Base-by-base conservation (phyloP, 2,888 invertebrate species). In the Drosophila emarginata region DNA sequence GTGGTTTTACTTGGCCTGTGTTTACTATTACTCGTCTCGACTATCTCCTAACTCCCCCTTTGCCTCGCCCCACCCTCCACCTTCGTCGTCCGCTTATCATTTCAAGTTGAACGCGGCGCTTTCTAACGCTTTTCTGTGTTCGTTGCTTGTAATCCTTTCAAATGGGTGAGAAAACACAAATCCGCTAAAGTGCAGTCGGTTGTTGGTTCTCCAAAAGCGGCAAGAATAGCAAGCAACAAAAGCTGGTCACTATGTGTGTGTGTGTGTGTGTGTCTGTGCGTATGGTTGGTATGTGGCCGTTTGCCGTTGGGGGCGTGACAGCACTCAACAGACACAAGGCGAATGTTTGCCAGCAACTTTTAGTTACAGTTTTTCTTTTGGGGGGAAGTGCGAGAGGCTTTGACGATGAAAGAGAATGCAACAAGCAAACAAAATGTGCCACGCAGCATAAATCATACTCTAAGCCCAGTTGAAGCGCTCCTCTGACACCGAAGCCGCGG, bases 101-200 rank as follows among this genome's bases (percentile, higher is more conserved):
- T 32, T 69, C 70, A 68, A 64, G 65, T 76, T 85, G 75, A 59
- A 71, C 39, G 62, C 69, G 68, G 80, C 64, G 45, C 45, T 45
- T 68, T 68, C 70, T 58, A 64, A 62, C 82, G 80, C 75, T 72
- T 72, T 79, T 80, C 78, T 54, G 12, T 45, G 45, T 45, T 45
- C 11, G 18, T 21, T 45, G 4, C 45, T 45, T 45, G 45, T 82
- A 82, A 82, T 82, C 81, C 84, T 73, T 80, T 80, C 84, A 82
- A 82, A 82, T 82, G 81, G 81, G 87, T 80, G 87, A 80, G 84
- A 82, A 82, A 82, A 87, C 87, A 86, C 80, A 82, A 82, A 87
- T 82, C 84, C 81, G 78, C 78, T 78, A 87, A 82, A 82, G 87
- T 82, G 81, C 81, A 83, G 82, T 77, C 75, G 85, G 77, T 78